Base-by-base conservation (phyloP, 2,113 vertebrate species). In the Chaenocephalus aceratus region DNA sequence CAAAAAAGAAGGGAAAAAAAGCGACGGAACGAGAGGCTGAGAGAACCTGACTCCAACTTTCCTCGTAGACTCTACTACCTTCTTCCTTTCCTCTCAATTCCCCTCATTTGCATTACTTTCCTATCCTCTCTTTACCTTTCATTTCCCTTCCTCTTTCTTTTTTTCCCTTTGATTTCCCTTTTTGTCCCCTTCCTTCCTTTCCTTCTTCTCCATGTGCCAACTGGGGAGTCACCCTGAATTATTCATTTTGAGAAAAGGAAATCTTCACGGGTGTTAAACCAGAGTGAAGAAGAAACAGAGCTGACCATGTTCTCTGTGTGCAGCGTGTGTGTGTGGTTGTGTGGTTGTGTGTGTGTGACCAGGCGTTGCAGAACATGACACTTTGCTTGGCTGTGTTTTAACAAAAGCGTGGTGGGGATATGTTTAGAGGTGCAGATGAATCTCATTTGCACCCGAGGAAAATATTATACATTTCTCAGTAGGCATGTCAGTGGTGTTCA, bases 181-280 rank as follows among this genome's bases (percentile, higher is more conserved):
- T 12, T 1, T 52, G 41, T 63, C 59, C 44, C 16, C 10, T 34
- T 3, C 12, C 60, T 9, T 44, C 8, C 8, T 16, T 12, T 16
- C 30, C 30, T 30, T 77, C 51, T 69, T 21, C 61, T 65, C 34
- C 73, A 54, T 12, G 13, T 80, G 58, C 82, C 72, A 72, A 75
- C 44, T 63, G 56, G 2, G 61, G 72, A 92, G 79, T 73, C 57
- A 70, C 78, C 67, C 87, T 94, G 90, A 94, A 95, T 94, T 89
- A 94, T 94, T 95, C 89, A 94, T 94, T 86, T 83, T 74, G 77
- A 82, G 85, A 92, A 93, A 94, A 94, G 93, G 81, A 88, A 93
- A 91, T 91, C 88, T 91, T 91, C 76, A 87, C 67, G 60, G 81
- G 84, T 88, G 83, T 90, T 90, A 84, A 92, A 80, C 77, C 75